Base-by-base conservation (phyloP, 2,113 vertebrate species). In the Coptodon rendalli region DNA sequence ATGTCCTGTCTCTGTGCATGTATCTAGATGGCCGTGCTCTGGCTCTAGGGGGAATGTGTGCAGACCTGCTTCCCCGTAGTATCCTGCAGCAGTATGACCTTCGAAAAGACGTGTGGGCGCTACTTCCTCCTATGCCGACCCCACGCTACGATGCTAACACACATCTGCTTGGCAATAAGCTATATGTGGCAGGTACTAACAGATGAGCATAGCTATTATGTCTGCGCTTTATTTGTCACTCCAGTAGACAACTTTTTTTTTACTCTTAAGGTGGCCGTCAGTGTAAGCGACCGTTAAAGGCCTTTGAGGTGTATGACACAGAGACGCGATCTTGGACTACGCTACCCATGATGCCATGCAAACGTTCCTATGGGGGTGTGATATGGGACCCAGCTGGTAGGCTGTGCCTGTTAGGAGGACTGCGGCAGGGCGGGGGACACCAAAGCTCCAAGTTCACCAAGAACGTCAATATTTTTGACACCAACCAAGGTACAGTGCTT, bases 361-460 rank as follows among this genome's bases (percentile, higher is more conserved):
- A 98, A 91, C 97, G 98, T 6, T 98, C 98, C 2, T 99, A 99
- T 90, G 97, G 97, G 43, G 98, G 98, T 57, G 97, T 98, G 6
- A 95, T 99, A 90, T 97, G 97, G 94, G 96, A 98, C 6, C 87
- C 96, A 8, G 94, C 92, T 5, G 97, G 96, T 12, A 92, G 95
- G 82, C 92, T 99, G 86, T 99, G 97, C 95, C 98, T 98, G 84
- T 96, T 99, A 3, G 98, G 98, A 24, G 98, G 98, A 24, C 96
- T 99, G 86, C 95, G 98, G 34, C 98, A 99, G 89, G 98, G 98
- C 0, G 97, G 97, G 7, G 96, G 97, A 86, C 98, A 99, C 95
- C 96, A 98, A 38, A 97, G 97, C 90, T 99, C 99, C 91, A 99
- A 99, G 95, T 99, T 99, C 94, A 98, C 99, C 91, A 97, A 97